Evolutionary conservation across 2,888 invertebrate species (phyloP).

Genomic region (Meganola albula): DNA sequence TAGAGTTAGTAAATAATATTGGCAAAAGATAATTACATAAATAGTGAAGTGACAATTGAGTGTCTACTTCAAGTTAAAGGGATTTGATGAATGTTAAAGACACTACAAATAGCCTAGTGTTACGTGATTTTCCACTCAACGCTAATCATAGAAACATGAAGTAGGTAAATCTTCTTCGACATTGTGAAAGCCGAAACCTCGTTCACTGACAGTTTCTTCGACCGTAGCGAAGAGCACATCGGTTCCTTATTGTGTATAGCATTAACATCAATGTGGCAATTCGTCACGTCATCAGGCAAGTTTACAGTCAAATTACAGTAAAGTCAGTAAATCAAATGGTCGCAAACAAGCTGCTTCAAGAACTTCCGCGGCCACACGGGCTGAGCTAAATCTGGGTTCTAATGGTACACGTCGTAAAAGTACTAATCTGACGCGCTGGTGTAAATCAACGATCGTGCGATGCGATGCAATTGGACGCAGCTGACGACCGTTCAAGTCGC

Average conservation of each 20-base stretch:
- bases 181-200: conserved; percentile 15
- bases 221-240: conserved; percentile 21
- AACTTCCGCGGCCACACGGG: conserved; percentile 53
- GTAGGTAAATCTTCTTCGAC: too few relatives aligned
- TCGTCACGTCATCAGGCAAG: conserved; percentile 29
- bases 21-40: too few relatives aligned
- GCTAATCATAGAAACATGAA: too few relatives aligned
- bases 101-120: too few relatives aligned
- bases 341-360: conserved; percentile 41
- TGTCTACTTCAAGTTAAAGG: too few relatives aligned
- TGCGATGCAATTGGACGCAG: conserved; percentile 55
- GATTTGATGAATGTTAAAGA: too few relatives aligned
- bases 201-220: conserved; percentile 22
- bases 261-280: conserved; percentile 25
- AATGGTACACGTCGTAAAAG: conserved; percentile 48
- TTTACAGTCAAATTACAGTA: conserved; percentile 47
- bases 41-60: too few relatives aligned
- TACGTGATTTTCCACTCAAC: too few relatives aligned
- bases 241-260: conserved; percentile 30
- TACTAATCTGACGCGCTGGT: conserved; percentile 53
- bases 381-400: conserved; percentile 49
- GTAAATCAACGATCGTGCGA: conserved; percentile 65
- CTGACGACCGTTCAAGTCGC: too few relatives aligned
- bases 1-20: too few relatives aligned
- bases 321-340: conserved; percentile 52